Conservation (phyloP, 53 echinoderm and acorn worm genomes). For the Holothuria leucospilota region DNA sequence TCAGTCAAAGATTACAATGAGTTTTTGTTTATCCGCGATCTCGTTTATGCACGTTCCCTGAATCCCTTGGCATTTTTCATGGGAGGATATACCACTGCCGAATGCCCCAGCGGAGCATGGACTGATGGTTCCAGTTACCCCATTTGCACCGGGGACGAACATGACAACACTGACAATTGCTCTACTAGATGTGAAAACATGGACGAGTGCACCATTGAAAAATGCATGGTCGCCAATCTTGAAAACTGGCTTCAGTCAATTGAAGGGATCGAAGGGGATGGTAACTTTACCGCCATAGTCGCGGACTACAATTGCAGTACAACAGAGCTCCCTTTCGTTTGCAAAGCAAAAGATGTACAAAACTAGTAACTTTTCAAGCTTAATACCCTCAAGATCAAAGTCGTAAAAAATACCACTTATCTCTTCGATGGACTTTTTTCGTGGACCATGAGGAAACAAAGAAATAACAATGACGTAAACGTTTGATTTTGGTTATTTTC, state of each 20-base stretch:
- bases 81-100: constrained; percentile 25
- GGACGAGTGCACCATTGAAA: background rate
- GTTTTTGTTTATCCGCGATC: constrained; percentile 17
- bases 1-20: background rate
- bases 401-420: too few species aligned
- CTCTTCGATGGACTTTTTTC: too few species aligned
- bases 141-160: constrained; percentile 2
- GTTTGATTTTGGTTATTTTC: too few species aligned
- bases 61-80: constrained; percentile 22
- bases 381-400: too few species aligned
- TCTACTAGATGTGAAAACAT: background rate
- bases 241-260: constrained; percentile 3
- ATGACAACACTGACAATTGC: background rate
- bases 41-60: background rate
- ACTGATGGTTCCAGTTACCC: background rate
- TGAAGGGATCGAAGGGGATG: background rate
- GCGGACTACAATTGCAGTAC: background rate
- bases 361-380: too few species aligned
- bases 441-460: too few species aligned
- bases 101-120: background rate
- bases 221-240: constrained; percentile 9
- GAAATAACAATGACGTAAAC: too few species aligned
- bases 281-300: background rate
- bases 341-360: background rate
- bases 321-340: constrained; percentile 33